phyloP scores from a whole-genome alignment of 2,797 vertebrate species.

The Pogoniulus pusillus region DNA sequence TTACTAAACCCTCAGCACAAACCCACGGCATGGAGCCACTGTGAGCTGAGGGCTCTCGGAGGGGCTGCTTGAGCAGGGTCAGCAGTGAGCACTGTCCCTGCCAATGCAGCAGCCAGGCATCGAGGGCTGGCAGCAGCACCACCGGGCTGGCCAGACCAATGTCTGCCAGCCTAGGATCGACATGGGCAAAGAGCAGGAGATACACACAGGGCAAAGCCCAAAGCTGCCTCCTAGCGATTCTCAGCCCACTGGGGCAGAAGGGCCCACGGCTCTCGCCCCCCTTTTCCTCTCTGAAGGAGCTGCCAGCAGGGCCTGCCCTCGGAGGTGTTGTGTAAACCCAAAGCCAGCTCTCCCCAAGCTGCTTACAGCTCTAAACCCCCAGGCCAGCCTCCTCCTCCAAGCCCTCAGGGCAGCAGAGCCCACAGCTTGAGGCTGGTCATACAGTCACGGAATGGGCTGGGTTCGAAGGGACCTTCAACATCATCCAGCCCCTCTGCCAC shows the following conservation, averaged over 20 bases:
- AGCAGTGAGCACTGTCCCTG: neutral
- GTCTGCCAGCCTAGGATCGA: neutral
- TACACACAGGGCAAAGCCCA: neutral
- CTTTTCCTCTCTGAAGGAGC: neutral
- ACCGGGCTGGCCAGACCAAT: rapidly evolving
- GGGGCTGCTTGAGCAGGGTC: rapidly evolving
- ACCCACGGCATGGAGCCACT: neutral
- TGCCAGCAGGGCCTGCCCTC: rapidly evolving
- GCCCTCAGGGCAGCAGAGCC: neutral
- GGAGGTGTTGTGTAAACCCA: neutral
- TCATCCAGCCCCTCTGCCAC: too few species aligned
- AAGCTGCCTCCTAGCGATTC: neutral
- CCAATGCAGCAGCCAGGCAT: neutral
- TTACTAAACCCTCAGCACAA: neutral
- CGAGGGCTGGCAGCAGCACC: neutral
- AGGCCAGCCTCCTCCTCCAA: neutral
- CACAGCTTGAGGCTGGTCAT: rapidly evolving
- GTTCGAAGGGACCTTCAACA: too few species aligned
- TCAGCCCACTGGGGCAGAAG: neutral
- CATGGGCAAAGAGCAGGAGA: neutral
- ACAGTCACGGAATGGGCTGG: too few species aligned
- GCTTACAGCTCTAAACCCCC: conserved; percentile 24
- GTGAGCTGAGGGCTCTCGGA: rapidly evolving
- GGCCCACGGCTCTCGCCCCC: rapidly evolving
- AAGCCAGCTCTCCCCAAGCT: conserved; percentile 42